These are phyloP conservation scores for Apus apus DNA, from an alignment of 2,113 vertebrate genomes.

Conservation along the genomic window DNA sequence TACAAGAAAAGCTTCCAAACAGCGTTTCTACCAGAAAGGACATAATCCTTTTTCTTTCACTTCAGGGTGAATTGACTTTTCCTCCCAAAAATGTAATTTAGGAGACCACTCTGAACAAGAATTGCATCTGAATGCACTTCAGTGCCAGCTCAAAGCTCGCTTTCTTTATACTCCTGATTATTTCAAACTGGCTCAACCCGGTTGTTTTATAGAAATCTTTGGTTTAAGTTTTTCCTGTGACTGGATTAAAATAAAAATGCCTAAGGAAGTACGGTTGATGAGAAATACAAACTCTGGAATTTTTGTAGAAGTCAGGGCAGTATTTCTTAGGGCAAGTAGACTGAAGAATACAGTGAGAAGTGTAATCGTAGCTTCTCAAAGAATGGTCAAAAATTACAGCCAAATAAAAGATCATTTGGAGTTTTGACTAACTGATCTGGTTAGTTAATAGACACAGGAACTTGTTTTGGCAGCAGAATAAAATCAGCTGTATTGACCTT, in stretches of 20 bases:
- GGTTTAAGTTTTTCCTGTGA: background rate
- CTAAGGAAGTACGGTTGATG: background rate
- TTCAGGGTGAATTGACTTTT: background rate
- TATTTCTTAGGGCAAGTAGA: background rate
- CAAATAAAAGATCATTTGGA: background rate
- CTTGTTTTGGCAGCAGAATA: background rate
- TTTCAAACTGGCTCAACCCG: background rate
- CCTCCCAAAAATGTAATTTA: background rate
- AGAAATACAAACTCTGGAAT: background rate
- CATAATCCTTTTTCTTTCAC: background rate
- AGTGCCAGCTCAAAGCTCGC: background rate
- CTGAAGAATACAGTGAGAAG: background rate
- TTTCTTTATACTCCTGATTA: background rate
- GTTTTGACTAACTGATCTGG: background rate
- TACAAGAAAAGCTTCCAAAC: background rate
- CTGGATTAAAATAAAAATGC: background rate
- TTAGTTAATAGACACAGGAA: background rate
- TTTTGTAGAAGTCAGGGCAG: background rate
- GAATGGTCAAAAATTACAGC: background rate
- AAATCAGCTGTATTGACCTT: background rate
- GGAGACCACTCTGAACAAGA: background rate
- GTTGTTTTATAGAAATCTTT: background rate
- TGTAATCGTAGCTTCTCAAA: background rate
- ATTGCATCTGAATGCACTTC: background rate
- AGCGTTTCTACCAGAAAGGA: background rate